Evolutionary conservation across 2,113 vertebrate species (phyloP), one percentile per base, ranked within the genome.

Genomic region (Nanorana parkeri): DNA sequence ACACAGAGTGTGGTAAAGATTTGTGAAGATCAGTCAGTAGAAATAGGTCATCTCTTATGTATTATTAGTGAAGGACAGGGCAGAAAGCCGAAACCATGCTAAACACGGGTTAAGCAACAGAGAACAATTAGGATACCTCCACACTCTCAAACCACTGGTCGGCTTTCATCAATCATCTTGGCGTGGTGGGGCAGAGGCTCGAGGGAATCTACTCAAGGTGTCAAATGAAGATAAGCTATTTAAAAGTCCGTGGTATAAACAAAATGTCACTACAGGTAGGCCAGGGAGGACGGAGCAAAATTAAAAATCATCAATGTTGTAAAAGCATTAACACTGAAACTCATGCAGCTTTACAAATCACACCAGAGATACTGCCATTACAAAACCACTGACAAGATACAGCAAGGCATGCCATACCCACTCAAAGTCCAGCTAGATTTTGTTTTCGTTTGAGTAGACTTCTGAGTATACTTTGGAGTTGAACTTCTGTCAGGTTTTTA

Each of bases 131-230:
- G 20, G 19, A 78, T 84, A 84, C 68, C 76, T 84, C 68, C 52
- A n/a, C 56, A 64, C 63, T 84, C 56, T 78, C 51, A 69, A 72
- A 84, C 74, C 61, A 69, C 36, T 55, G 73, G 72, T 65, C 56
- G 36, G 36, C 73, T 78, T 84, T 93, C 93, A 94, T 93, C 94
- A 95, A 91, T 94, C 93, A 72, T 92, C 89, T 85, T 94, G 91
- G 82, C 91, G 91, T 54, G 94, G 92, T 75, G 94, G 93, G 85
- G 93, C 94, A 55, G 94, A 94, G 87, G 94, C 93, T 77, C 93
- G 87, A 2, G 93, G 94, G 86, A 94, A 95, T 88, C 92, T 92
- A 90, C 91, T 94, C 88, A 93, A 88, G 78, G 92, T 92, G 77
- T 94, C 92, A 89, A 92, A 93, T 80, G 93, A 87, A 65, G 92